Evolutionary conservation across 2,888 invertebrate species (phyloP), one percentile per base, ranked within the genome.

Genomic region (Mactromeris polynyma): DNA sequence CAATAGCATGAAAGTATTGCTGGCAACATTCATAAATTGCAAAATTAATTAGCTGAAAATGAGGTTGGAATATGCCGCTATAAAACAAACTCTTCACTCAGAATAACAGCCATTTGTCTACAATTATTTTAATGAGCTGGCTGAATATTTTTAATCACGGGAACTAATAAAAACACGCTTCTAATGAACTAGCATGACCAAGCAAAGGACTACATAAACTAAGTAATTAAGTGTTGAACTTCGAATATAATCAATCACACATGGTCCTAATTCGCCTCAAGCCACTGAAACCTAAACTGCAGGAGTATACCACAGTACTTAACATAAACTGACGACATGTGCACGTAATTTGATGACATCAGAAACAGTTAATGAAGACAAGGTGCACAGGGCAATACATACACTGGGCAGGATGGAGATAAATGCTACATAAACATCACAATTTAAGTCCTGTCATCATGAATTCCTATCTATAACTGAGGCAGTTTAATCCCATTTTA

Each of bases 401-500:
- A 36, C 58, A 58, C n/a, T 73, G 36, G 36, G 36, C 73, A 73
- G 73, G 17, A 9, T 17, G 58, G 17, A 73, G 36, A 73, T 33
- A 73, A 26, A 54, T 36, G 73, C 73, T 19, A 3, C 73, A 73
- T 73, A 73, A 73, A 73, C 36, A 33, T 36, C 36, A 73, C 36
- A 33, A 21, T 73, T 73, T 73, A 36, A 46, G 33, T 51, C 36
- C 38, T 84, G 84, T 84, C 78, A 84, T 54, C 54, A 51, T 38
- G 69, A 82, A 31, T 81, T 79, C 83, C 79, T 85, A 90, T 90
- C 90, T 85, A 46, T 85, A 84, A 46, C 81, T 84, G 82, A 86
- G 86, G 84, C 81, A 88, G 84, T 90, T 90, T 86, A 90, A 91
- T 91, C 89, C 85, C 21, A 73, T 90, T 91, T 91, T 90, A 90